A percentile compares a stretch with the other conserved stretches of the same genome.
Conservation (phyloP, 53 echinoderm and acorn worm species). For the Apostichopus leukothele region DNA sequence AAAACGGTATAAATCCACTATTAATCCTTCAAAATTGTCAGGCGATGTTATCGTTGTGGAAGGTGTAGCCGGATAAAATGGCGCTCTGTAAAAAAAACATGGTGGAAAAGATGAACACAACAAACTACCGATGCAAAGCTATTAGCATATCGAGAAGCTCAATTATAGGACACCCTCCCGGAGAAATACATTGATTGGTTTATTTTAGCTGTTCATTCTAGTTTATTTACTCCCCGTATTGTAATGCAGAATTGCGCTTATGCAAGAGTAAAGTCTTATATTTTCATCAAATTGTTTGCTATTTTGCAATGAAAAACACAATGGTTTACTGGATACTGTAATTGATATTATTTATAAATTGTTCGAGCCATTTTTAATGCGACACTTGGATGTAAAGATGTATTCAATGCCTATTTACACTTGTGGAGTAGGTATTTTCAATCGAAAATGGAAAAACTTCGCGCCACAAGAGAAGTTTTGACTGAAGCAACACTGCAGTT, state of each 20-base stretch:
- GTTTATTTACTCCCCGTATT: constrained; percentile 23
- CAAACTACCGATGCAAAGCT: constrained; percentile 73
- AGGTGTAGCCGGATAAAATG: constrained; percentile 31
- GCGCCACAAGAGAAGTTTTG: constrained; percentile 45
- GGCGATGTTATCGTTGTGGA: background rate
- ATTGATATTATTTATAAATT: too few relatives aligned
- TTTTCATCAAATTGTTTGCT: too few relatives aligned
- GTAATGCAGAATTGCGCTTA: background rate
- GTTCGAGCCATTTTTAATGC: too few relatives aligned
- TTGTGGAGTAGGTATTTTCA: background rate
- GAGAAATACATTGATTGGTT: constrained; percentile 86
- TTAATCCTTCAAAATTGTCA: background rate
- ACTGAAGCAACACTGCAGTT: constrained; percentile 2
- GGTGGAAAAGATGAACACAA: constrained; percentile 50
- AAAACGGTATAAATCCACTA: background rate
- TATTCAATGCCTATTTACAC: too few relatives aligned
- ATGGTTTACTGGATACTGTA: too few relatives aligned
- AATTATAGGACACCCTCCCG: constrained; percentile 96
- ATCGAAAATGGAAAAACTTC: constrained; percentile 11
- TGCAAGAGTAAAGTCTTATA: too few relatives aligned
- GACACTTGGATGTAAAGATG: too few relatives aligned
- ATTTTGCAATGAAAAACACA: too few relatives aligned
- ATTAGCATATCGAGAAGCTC: constrained; percentile 90
- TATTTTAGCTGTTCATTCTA: background rate
- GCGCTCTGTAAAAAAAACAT: constrained; percentile 46